These are phyloP conservation scores for Poeciliopsis retropinna DNA, from an alignment of 2,113 vertebrate species.

Conservation along the genomic window DNA sequence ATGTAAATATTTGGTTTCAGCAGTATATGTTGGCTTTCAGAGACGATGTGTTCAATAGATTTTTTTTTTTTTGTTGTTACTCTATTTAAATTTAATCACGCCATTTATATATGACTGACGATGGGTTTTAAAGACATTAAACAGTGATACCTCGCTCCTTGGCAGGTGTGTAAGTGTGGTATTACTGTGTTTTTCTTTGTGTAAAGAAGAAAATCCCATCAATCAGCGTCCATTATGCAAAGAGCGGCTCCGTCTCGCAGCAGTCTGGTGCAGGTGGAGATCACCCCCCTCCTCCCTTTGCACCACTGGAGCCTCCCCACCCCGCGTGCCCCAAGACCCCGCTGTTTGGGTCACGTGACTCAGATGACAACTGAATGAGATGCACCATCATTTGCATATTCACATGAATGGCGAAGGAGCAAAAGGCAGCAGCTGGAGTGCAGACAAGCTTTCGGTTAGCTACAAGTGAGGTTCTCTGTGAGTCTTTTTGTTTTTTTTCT, in stretches of 20 bases:
- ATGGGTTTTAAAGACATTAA: slow-evolving; percentile 51
- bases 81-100: slow-evolving; percentile 72
- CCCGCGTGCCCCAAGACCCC: slow-evolving; percentile 71
- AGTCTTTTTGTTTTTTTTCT: slow-evolving; percentile 65
- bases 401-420: slow-evolving; percentile 60
- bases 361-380: slow-evolving; percentile 72
- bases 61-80: slow-evolving; percentile 49
- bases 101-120: slow-evolving; percentile 55
- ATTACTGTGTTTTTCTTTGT: slow-evolving; percentile 58
- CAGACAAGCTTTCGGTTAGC: slow-evolving; percentile 45
- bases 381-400: slow-evolving; percentile 71
- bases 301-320: slow-evolving; percentile 48
- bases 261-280: slow-evolving; percentile 58
- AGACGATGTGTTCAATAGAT: slow-evolving; percentile 39
- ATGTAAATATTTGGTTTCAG: not conserved
- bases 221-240: slow-evolving; percentile 69
- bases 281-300: slow-evolving; percentile 27
- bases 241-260: slow-evolving; percentile 51
- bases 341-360: slow-evolving; percentile 67
- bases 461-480: slow-evolving; percentile 50
- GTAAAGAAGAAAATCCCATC: slow-evolving; percentile 35
- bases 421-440: slow-evolving; percentile 14
- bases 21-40: slow-evolving; percentile 40
- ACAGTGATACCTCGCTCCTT: slow-evolving; percentile 66
- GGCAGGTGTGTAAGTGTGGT: slow-evolving; percentile 68